Evolutionary conservation across 1,140 invertebrate species (phyloP), one percentile per base, ranked within the genome.

Genomic region (Alviniconcha marisindica): DNA sequence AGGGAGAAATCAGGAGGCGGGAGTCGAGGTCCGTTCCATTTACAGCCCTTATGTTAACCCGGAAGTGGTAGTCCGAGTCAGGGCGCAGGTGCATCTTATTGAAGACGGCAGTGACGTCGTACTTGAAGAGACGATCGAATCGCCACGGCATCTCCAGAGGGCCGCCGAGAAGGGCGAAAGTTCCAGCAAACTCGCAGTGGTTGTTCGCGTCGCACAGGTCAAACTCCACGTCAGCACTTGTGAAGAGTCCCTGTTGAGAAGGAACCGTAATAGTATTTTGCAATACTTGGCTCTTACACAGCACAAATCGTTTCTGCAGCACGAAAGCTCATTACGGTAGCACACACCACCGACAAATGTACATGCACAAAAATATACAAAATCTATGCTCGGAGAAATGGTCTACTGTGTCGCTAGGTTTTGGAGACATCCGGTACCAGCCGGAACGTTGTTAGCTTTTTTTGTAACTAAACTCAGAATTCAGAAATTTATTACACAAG

Each of bases 71-170:
- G 31, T 69, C 77, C 18, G 77, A 73, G 51, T 84, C 73, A 14
- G 69, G 76, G 21, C 84, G 38, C 24, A 83, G 81, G 28, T 79
- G 71, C 42, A 87, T 77, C 31, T 81, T 15, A 1, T 73, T 18
- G 69, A 85, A 82, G 24, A 81, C 80, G 14, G 73, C 80, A 33
- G 85, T 83, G 40, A 87, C 84, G 69, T 87, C 85, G 71, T 85
- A 85, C 63, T 82, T 81, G 81, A 80, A 87, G 7, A 87, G 80
- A 18, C 86, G 69, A 54, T 87, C 84, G 74, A 83, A 87, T 5
- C 44, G 71, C 86, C 86, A 87, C 38, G 82, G 82, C 84, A 85
- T 85, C 76, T 87, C 86, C 18, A 78, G 33, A 10, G 82, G 60
- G 5, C 84, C 86, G 56, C 86, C 86, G 28, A 87, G 74, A 14